Percentiles rank a stretch among this genome's conserved stretches.
Evolutionary conservation across 2,113 vertebrate genomes (phyloP).

Genomic region (Hippocampus barbouri): DNA sequence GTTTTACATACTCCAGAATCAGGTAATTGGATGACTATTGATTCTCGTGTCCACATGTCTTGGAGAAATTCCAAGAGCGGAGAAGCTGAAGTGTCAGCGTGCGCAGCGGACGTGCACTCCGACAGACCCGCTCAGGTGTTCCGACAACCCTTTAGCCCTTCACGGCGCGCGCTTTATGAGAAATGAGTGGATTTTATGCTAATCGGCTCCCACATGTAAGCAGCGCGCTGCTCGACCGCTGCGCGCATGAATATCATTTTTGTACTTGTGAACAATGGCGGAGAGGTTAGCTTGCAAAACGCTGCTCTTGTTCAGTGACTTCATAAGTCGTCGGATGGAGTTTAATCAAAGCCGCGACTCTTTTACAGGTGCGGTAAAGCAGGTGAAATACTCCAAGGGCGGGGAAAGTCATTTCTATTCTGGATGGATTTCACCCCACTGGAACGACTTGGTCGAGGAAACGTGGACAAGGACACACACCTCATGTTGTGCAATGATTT

Average conservation of each 20-base stretch:
- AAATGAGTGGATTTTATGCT: conserved; percentile 59
- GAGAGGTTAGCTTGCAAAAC: conserved; percentile 13
- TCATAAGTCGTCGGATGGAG: neutral
- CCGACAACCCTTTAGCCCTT: conserved; percentile 31
- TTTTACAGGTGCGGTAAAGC: conserved; percentile 21
- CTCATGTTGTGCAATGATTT: neutral
- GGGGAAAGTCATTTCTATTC: conserved; percentile 38
- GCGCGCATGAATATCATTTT: neutral
- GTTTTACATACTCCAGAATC: conserved; percentile 55
- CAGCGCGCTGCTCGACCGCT: conserved; percentile 27
- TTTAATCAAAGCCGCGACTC: neutral
- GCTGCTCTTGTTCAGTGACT: neutral
- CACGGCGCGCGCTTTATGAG: conserved; percentile 29
- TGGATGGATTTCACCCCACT: conserved; percentile 37
- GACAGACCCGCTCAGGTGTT: conserved; percentile 18
- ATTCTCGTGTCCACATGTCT: conserved; percentile 37
- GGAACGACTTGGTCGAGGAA: conserved; percentile 24
- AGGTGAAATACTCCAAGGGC: conserved; percentile 16
- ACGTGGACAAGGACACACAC: conserved; percentile 38
- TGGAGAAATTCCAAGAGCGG: conserved; percentile 15
- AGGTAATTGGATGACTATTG: conserved; percentile 49
- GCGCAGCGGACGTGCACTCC: neutral
- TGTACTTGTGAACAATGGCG: conserved; percentile 16
- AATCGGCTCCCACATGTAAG: conserved; percentile 54
- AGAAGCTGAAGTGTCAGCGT: conserved; percentile 18